Base-by-base conservation (phyloP, 2,888 invertebrate species). In the Cancer borealis region DNA sequence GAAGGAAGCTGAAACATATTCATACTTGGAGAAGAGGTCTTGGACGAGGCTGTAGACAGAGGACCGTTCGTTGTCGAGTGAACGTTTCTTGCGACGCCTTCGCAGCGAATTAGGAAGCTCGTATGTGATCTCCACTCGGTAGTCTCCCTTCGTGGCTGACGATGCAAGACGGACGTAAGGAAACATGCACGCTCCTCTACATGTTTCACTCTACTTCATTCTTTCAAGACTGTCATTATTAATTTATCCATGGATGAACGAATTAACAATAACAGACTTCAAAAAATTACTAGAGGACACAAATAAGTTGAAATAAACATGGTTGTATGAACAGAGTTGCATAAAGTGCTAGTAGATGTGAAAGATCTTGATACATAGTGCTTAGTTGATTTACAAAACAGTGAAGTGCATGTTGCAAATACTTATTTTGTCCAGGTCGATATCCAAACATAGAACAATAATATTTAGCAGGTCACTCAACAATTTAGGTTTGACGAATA, bases 51-150 rank as follows among this genome's bases (percentile, higher is more conserved):
- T 39, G 92, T 93, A 95, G 49, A 93, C 21, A 12, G 89, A 46
- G 3, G 93, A 88, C 4, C 95, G 90, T 30, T 95, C 95, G 45
- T 46, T 92, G 12, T 79, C 87, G 26, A 93, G 45, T 0, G 93
- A 92, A n/a, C 95, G 88, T 47, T 73, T 89, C 73, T 66, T 54
- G 46, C 90, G 88, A 12, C 91, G 73, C 14, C 93, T 54, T 21
- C 54, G 46, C 17, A 92, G 39, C 21, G 88, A 3, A 90, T 92
- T 90, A 12, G 95, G 95, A 12, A 95, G 88, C 87, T 93, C 84
- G 88, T 91, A 95, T 21, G 92, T 93, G 73, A 95, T 91, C 45
- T 95, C 95, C 26, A 95, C 30, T 0, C 95, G 79, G 87, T 92
- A 93, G 84, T 95, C 95, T 8, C 92, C 92, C 30, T 54, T 93